Conservation (phyloP, 2,888 invertebrate species). For the Pammene fasciana region DNA sequence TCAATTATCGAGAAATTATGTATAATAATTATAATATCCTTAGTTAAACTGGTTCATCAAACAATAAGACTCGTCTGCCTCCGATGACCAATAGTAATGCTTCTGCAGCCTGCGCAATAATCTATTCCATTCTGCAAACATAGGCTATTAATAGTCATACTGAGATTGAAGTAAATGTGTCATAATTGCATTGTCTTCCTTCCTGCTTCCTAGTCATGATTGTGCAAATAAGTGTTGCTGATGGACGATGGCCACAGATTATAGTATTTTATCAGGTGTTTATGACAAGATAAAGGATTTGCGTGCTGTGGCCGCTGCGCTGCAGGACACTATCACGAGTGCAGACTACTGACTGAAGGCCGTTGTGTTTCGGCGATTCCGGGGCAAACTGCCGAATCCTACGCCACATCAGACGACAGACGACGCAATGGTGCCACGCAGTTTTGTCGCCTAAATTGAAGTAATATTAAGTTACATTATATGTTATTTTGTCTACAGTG, state of each 20-base stretch:
- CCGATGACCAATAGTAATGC: neutral
- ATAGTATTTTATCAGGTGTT: slow-evolving; percentile 1
- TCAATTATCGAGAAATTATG: too few relatives aligned
- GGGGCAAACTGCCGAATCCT: too few relatives aligned
- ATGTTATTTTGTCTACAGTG: too few relatives aligned
- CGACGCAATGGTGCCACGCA: too few relatives aligned
- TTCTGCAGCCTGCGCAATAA: neutral
- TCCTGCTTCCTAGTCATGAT: slow-evolving; percentile 33
- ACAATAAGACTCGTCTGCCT: neutral
- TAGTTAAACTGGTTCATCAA: neutral
- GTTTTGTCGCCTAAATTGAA: too few relatives aligned
- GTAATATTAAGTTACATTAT: too few relatives aligned
- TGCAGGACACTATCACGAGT: too few relatives aligned
- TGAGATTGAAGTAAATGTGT: slow-evolving; percentile 23
- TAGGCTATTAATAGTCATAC: slow-evolving; percentile 19
- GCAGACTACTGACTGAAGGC: too few relatives aligned
- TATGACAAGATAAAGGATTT: neutral
- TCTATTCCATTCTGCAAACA: slow-evolving; percentile 10
- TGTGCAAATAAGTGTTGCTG: slow-evolving; percentile 4
- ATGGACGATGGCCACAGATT: slow-evolving; percentile 15
- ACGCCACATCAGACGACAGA: too few relatives aligned
- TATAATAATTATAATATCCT: too few relatives aligned
- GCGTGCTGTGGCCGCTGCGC: too few relatives aligned
- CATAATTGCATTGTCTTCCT: slow-evolving; percentile 31
- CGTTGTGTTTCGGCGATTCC: too few relatives aligned